Evolutionary conservation across 2,888 invertebrate species (phyloP).

Genomic region (Philaethria dido): DNA sequence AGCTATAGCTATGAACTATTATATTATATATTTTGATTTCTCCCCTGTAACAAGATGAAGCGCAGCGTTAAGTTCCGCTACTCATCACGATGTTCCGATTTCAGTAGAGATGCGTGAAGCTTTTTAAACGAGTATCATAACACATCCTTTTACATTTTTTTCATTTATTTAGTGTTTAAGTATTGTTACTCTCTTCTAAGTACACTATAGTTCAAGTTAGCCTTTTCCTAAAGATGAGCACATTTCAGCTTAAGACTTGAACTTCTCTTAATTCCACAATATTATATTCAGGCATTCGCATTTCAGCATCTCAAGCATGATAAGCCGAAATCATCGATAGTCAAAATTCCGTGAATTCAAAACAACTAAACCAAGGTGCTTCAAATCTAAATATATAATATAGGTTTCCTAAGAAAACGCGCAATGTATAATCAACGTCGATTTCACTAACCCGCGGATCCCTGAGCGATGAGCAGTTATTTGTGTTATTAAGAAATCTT

Average conservation of each 20-base stretch:
- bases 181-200: not conserved
- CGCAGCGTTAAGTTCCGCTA: no score
- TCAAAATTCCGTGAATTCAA: slow-evolving; percentile 12
- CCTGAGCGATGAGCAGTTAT: slow-evolving; percentile 18
- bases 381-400: slow-evolving; percentile 6
- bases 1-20: no score
- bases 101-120: no score
- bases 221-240: no score
- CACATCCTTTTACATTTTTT: no score
- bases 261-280: not conserved
- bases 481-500: slow-evolving; percentile 33
- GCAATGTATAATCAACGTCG: slow-evolving; percentile 15
- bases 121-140: no score
- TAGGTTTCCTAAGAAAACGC: slow-evolving; percentile 22
- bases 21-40: no score
- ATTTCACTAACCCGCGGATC: slow-evolving; percentile 24
- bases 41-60: no score
- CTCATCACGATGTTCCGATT: no score
- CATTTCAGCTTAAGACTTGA: not conserved
- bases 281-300: not conserved
- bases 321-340: not conserved
- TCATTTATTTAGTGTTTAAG: no score
- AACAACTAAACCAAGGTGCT: slow-evolving; percentile 18
- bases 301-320: not conserved
- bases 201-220: not conserved